Evolutionary conservation across 2,113 vertebrate species (phyloP).

Genomic region (Epinephelus fuscoguttatus): DNA sequence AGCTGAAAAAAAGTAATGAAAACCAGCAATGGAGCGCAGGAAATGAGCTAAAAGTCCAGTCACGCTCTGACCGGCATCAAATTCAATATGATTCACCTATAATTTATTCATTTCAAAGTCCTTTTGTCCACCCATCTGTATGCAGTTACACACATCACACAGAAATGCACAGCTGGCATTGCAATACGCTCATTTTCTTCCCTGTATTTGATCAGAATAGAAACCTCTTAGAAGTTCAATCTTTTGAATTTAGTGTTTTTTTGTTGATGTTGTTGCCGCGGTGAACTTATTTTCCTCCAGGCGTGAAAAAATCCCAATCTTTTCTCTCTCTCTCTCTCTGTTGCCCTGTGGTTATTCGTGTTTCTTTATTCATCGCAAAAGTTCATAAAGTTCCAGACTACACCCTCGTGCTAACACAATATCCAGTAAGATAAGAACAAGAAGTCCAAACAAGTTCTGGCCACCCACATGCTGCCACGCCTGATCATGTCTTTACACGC

Average conservation of each 20-base stretch:
- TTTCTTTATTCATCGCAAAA: background rate
- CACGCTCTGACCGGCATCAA: background rate
- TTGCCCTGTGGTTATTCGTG: background rate
- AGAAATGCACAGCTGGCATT: background rate
- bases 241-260: background rate
- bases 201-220: background rate
- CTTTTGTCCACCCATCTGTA: constrained; percentile 15
- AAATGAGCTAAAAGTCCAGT: background rate
- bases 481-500: constrained; percentile 25
- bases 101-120: constrained; percentile 8
- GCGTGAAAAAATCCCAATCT: background rate
- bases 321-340: background rate
- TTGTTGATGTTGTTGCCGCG: background rate
- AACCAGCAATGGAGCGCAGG: background rate
- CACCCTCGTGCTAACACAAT: background rate
- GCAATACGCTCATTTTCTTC: background rate
- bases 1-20: background rate
- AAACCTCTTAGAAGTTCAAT: background rate
- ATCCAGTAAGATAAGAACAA: background rate
- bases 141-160: constrained; percentile 9
- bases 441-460: background rate
- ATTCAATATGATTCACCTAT: constrained; percentile 18
- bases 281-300: background rate
- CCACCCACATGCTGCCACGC: background rate
- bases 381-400: background rate